Percentiles rank a stretch among this genome's conserved stretches.
Conservation (phyloP, 1,140 invertebrate species). For the Platyscapa corneri region DNA sequence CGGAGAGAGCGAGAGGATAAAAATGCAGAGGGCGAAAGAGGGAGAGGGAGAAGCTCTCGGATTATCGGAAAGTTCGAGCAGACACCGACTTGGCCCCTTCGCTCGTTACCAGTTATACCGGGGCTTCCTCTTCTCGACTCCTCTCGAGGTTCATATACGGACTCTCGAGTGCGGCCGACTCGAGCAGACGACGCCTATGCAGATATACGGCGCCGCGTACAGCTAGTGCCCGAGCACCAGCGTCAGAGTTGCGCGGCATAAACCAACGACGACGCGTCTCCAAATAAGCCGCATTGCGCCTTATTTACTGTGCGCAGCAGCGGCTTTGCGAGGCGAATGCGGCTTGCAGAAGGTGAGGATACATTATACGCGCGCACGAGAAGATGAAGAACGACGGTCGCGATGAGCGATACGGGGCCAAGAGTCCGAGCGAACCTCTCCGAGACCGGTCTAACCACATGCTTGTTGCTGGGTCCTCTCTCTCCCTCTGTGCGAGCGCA, state of each 20-base stretch:
- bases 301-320: not conserved
- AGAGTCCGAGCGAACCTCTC: not conserved
- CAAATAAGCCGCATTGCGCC: slow-evolving; percentile 19
- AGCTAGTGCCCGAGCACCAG: not conserved
- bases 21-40: slow-evolving; percentile 34
- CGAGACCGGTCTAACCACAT: slow-evolving; percentile 66
- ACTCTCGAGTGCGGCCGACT: not conserved
- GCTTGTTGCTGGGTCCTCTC: slow-evolving; percentile 59
- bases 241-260: too few species aligned
- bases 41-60: slow-evolving; percentile 28
- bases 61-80: slow-evolving; percentile 41
- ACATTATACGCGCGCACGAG: not conserved
- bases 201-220: not conserved
- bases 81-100: slow-evolving; percentile 21
- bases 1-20: not conserved
- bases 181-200: not conserved
- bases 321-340: not conserved
- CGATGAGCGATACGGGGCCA: slow-evolving; percentile 48
- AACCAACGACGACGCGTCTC: not conserved
- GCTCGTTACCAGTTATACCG: not conserved
- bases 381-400: slow-evolving; percentile 23
- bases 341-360: too few species aligned
- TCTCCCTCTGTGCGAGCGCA: too few species aligned
- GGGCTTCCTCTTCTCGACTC: not conserved
- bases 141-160: not conserved